These are phyloP conservation scores for Diglossa cyanea DNA, from an alignment of 2,797 vertebrate genomes.

Conservation along the genomic window DNA sequence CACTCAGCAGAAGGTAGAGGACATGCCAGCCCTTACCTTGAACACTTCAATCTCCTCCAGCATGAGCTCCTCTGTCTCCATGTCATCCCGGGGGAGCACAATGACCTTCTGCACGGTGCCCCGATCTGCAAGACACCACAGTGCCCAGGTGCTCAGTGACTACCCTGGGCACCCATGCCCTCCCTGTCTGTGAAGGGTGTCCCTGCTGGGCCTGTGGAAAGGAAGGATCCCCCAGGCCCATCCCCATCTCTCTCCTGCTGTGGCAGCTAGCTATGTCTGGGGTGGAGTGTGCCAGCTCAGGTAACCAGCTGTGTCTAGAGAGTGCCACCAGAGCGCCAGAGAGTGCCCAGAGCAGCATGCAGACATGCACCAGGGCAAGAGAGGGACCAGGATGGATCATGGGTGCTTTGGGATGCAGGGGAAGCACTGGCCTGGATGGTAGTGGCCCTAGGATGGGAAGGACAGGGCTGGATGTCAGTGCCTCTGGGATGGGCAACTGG, in stretches of 20 bases:
- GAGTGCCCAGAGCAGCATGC: neutral
- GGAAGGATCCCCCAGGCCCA: neutral
- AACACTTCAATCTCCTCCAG: constrained; percentile 98
- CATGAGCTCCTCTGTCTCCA: constrained; percentile 95
- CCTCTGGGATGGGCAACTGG: neutral
- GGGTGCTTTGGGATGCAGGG: neutral
- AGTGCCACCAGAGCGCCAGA: neutral
- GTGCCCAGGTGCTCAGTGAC: neutral
- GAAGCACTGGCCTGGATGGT: neutral
- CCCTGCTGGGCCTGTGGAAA: neutral
- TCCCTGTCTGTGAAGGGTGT: neutral
- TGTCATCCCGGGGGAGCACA: constrained; percentile 93
- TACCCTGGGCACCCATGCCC: neutral
- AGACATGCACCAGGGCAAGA: neutral
- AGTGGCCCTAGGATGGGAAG: neutral
- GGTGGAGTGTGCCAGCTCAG: neutral
- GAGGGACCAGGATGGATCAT: neutral
- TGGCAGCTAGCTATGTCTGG: neutral
- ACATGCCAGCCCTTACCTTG: constrained; percentile 77
- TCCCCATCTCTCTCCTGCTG: neutral
- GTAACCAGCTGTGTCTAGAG: neutral
- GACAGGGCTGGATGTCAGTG: neutral
- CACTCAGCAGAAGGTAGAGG: neutral
- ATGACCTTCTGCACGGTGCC: constrained; percentile 98
- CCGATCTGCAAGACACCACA: constrained; percentile 79